Conservation (phyloP, 2,888 invertebrate species). For the Harpagoxenus sublaevis region DNA sequence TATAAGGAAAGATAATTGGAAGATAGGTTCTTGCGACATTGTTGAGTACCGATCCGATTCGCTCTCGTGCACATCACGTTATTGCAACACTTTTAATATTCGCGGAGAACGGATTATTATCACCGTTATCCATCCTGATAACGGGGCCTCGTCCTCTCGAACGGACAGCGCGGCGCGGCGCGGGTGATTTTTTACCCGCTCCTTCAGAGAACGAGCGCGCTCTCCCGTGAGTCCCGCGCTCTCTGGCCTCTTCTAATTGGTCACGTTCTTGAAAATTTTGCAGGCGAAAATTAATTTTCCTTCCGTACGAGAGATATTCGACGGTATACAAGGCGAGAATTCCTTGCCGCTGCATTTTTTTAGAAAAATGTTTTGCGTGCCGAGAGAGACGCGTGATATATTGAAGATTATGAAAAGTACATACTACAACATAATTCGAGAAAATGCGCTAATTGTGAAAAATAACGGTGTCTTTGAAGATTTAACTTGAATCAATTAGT, state of each 20-base stretch:
- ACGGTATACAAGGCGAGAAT: background rate
- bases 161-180: conserved; percentile 12
- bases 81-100: conserved; percentile 50
- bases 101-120: conserved; percentile 58
- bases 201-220: conserved; percentile 31
- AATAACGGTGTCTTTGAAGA: background rate
- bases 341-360: conserved; percentile 3
- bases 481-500: background rate
- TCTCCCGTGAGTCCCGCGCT: background rate
- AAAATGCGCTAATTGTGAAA: background rate
- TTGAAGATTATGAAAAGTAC: background rate
- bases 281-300: conserved; percentile 65
- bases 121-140: conserved; percentile 71
- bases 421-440: background rate
- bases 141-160: conserved; percentile 65
- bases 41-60: background rate
- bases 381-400: background rate
- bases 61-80: conserved; percentile 8
- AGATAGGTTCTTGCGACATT: conserved; percentile 8
- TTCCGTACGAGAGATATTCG: conserved; percentile 4
- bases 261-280: conserved; percentile 62
- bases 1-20: conserved; percentile 15
- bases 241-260: conserved; percentile 58
- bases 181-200: conserved; percentile 28
- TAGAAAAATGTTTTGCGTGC: background rate